Conservation (phyloP, 2,797 vertebrate species). For the Denticeps clupeoides region DNA sequence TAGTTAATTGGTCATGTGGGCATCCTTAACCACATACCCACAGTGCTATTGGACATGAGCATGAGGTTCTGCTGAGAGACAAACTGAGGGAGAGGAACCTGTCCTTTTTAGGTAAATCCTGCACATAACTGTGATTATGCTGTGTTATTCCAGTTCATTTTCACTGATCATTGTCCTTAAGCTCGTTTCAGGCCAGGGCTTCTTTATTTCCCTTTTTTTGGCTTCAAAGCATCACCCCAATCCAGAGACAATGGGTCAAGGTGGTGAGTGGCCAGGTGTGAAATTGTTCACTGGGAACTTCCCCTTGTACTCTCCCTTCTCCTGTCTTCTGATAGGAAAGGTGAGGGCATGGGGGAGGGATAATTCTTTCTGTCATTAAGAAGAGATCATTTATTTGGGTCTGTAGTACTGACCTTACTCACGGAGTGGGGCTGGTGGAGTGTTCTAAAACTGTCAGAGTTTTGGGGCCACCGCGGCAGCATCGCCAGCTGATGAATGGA, state of each 20-base stretch:
- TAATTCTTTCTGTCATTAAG: constrained; percentile 66
- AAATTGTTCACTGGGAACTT: constrained; percentile 38
- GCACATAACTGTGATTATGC: constrained; percentile 13
- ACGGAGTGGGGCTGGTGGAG: constrained; percentile 41
- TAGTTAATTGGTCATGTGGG: neutral
- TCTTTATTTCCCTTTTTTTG: neutral
- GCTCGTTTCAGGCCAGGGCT: too few species aligned
- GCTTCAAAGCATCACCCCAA: constrained; percentile 16
- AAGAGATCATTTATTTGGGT: constrained; percentile 67
- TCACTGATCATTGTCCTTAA: constrained; percentile 13
- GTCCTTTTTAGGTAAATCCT: constrained; percentile 84
- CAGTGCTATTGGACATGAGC: constrained; percentile 88
- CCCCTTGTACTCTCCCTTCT: constrained; percentile 34
- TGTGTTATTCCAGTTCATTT: constrained; percentile 6
- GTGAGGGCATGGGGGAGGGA: constrained; percentile 41
- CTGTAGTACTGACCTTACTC: constrained; percentile 73
- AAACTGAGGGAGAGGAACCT: constrained; percentile 81
- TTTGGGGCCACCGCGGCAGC: constrained; percentile 38
- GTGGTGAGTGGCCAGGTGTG: constrained; percentile 40
- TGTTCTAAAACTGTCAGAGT: constrained; percentile 76
- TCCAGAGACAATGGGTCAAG: constrained; percentile 33
- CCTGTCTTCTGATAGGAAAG: constrained; percentile 52
- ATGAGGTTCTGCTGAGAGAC: constrained; percentile 84
- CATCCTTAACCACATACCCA: constrained; percentile 20
- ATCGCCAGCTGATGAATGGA: constrained; percentile 78